These are phyloP conservation scores for Aphaenogaster ashmeadi DNA, from an alignment of 1,140 invertebrate genomes.

Conservation along the genomic window DNA sequence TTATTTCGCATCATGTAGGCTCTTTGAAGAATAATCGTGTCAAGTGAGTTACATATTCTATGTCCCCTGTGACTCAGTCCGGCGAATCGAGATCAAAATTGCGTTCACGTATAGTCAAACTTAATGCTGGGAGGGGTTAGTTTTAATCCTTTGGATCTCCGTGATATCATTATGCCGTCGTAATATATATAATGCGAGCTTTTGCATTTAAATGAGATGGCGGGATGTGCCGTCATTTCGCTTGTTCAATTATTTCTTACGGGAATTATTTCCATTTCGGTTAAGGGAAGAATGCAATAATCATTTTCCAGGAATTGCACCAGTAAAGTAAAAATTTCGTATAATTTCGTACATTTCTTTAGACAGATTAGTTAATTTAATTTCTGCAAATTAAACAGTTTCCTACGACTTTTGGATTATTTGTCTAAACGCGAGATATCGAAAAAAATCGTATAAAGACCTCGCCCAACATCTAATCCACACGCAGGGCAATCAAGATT, in stretches of 20 bases:
- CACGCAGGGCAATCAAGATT: constrained; percentile 9
- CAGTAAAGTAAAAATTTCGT: background rate
- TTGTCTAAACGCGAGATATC: background rate
- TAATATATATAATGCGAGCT: constrained; percentile 41
- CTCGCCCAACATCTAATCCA: background rate
- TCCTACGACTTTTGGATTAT: background rate
- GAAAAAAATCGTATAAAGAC: constrained; percentile 1
- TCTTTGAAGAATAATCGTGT: constrained; percentile 82
- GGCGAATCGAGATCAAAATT: constrained; percentile 42
- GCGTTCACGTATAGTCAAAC: constrained; percentile 26
- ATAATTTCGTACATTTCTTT: background rate
- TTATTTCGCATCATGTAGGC: constrained; percentile 75
- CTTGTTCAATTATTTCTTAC: constrained; percentile 25
- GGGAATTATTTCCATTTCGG: background rate
- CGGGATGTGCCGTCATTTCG: background rate
- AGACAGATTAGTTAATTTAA: background rate
- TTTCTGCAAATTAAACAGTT: background rate
- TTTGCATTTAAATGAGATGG: constrained; percentile 52
- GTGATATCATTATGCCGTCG: constrained; percentile 39
- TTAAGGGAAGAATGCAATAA: background rate
- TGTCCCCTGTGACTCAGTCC: constrained; percentile 14
- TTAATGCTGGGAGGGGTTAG: constrained; percentile 28
- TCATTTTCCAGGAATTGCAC: background rate
- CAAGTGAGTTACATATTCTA: constrained; percentile 76
- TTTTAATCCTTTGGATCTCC: constrained; percentile 42